Base-by-base conservation (phyloP, 2,888 invertebrate species). In the Cantharis rufa region DNA sequence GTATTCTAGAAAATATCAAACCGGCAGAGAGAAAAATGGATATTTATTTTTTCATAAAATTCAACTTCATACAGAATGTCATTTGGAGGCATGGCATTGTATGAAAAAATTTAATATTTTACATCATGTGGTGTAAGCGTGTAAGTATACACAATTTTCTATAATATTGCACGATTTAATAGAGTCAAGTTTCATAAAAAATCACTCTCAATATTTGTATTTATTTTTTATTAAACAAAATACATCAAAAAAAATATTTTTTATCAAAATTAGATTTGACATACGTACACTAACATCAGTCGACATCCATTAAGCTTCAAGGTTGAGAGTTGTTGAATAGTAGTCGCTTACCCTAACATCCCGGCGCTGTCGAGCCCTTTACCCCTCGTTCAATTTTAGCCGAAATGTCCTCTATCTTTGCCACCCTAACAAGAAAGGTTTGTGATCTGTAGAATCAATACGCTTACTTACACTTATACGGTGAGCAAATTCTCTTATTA, bases 1-100 rank as follows among this genome's bases (percentile, higher is more conserved):
- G 80, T 80, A 80, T 80, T 81, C 77, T 68, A 80, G 82, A 79
- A 82, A 83, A 84, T 84, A 84, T 84, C 83, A 82, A 81, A 82
- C 80, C 81, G 81, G 81, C 83, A 82, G 83, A 80, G 81, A 84
- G 83, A 84, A 84, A 84, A 84, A 84, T 84, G 83, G 84, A 81
- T 83, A 84, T 84, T 84, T 85, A 84, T 84, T 80, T 84, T 84
- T 82, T 82, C 80, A 80, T 81, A 82, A 81, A 77, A 79, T 75
- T 71, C 71, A 48, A 73, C 68, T 74, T 73, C 70, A 71, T 72
- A 68, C 18, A 71, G 48, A 70, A 71, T 74, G 64, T 27, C 74
- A 48, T 76, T 63, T 72, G n/a, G 71, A 21, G 15, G 71, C 61
- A 69, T 10, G 28, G 32, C 15, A 32, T 16, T 24, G 15, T 48